A percentile compares a stretch with the other conserved stretches of the same genome.
These are phyloP conservation scores for Colletes gigas DNA, from an alignment of 1,140 invertebrate genomes.

Conservation along the genomic window DNA sequence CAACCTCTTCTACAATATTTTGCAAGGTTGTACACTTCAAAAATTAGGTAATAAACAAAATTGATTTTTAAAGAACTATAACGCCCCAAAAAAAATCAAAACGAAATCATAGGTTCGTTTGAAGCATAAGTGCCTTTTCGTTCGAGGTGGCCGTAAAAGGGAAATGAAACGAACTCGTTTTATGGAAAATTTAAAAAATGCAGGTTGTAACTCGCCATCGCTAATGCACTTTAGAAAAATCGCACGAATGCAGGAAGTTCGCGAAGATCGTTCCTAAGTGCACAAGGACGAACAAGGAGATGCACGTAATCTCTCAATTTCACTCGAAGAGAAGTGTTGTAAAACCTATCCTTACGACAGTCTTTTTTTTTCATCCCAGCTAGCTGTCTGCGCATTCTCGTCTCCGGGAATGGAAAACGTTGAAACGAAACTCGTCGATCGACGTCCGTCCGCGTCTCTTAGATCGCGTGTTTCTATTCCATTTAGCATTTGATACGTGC, in stretches of 20 bases:
- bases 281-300: conserved; percentile 57
- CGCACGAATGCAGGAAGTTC: conserved; percentile 41
- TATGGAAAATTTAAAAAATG: conserved; percentile 36
- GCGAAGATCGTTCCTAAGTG: not conserved
- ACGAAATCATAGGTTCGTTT: not conserved
- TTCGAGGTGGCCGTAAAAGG: conserved; percentile 16
- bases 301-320: conserved; percentile 64
- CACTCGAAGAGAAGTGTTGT: conserved; percentile 36
- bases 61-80: not conserved
- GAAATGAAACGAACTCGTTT: conserved; percentile 9
- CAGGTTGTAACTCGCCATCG: conserved; percentile 25
- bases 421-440: conserved; percentile 55
- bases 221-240: conserved; percentile 17
- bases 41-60: too few species aligned
- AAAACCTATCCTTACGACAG: conserved; percentile 27
- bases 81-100: not conserved
- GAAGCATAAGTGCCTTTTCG: not conserved
- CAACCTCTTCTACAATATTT: too few species aligned
- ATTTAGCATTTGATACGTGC: conserved; percentile 29
- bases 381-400: conserved; percentile 17
- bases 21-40: too few species aligned
- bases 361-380: conserved; percentile 21
- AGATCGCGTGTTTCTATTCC: conserved; percentile 47
- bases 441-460: conserved; percentile 37
- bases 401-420: conserved; percentile 54